These are phyloP conservation scores for Machimus rusticus DNA, from an alignment of 2,888 invertebrate species.

Conservation along the genomic window DNA sequence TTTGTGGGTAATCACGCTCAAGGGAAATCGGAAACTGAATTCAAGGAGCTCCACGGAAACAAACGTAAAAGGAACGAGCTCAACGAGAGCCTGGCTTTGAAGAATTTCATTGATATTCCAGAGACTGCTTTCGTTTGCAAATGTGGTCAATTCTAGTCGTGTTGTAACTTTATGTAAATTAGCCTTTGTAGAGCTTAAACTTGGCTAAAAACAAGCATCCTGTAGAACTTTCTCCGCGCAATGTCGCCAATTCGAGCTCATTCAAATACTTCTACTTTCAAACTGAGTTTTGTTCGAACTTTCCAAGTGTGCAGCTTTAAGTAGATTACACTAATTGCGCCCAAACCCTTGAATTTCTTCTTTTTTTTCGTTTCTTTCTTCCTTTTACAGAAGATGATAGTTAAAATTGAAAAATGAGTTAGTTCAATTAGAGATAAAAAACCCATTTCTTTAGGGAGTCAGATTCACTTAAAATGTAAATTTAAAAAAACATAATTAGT, in stretches of 20 bases:
- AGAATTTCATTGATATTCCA: slow-evolving; percentile 24
- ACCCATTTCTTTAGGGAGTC: too few species aligned
- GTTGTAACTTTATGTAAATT: slow-evolving; percentile 22
- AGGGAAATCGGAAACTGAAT: slow-evolving; percentile 13
- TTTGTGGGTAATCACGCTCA: slow-evolving; percentile 21
- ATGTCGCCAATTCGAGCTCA: neutral
- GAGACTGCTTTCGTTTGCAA: slow-evolving; percentile 6
- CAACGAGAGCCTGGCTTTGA: neutral
- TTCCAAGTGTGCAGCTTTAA: neutral
- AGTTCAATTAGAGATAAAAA: neutral
- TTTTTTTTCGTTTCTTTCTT: neutral
- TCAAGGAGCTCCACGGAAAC: neutral
- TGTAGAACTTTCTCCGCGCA: neutral
- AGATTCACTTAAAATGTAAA: too few species aligned
- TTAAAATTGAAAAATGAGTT: neutral
- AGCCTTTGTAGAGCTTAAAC: slow-evolving; percentile 8
- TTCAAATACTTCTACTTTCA: neutral
- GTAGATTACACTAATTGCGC: neutral
- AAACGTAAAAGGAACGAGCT: neutral
- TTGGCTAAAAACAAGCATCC: neutral
- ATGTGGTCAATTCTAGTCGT: slow-evolving; percentile 1
- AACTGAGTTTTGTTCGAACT: neutral
- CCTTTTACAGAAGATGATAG: neutral
- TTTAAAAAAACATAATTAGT: too few species aligned
- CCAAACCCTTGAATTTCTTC: neutral